Evolutionary conservation across 2,888 invertebrate genomes (phyloP).

Genomic region (Ecliptopera silaceata): DNA sequence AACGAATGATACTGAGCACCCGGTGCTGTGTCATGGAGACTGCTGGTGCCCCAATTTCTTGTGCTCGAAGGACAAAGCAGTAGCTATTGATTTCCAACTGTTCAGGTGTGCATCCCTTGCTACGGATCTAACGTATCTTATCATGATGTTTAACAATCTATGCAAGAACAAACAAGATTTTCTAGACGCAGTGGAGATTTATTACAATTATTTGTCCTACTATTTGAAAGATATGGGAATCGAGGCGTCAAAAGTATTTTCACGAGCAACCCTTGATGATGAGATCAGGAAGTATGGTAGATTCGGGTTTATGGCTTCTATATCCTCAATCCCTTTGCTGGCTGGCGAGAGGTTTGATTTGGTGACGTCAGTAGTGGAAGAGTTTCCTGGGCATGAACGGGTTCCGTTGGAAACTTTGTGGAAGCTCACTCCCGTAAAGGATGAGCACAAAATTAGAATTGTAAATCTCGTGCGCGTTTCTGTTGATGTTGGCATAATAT

Average conservation of each 20-base stretch:
- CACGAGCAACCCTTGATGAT: constrained; percentile 44
- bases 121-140: constrained; percentile 50
- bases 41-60: constrained; percentile 60
- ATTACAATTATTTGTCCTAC: constrained; percentile 48
- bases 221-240: constrained; percentile 56
- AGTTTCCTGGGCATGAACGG: constrained; percentile 41
- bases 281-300: constrained; percentile 55
- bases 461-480: constrained; percentile 52
- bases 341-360: constrained; percentile 50
- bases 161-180: constrained; percentile 46
- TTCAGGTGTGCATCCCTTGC: constrained; percentile 52
- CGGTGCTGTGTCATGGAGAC: constrained; percentile 59
- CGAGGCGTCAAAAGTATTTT: constrained; percentile 42
- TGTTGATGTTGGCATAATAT: constrained; percentile 55
- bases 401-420: constrained; percentile 57
- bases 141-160: constrained; percentile 45
- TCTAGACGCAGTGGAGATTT: constrained; percentile 46
- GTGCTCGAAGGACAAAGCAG: constrained; percentile 43
- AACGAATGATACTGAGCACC: constrained; percentile 39
- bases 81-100: constrained; percentile 60
- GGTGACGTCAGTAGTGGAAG: constrained; percentile 38
- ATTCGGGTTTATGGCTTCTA: constrained; percentile 48
- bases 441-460: constrained; percentile 47
- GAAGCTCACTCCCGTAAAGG: constrained; percentile 49
- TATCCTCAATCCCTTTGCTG: constrained; percentile 52